Evolutionary conservation across 2,113 vertebrate species (phyloP), one percentile per base, ranked within the genome.

Genomic region (Cryptotis parvus): DNA sequence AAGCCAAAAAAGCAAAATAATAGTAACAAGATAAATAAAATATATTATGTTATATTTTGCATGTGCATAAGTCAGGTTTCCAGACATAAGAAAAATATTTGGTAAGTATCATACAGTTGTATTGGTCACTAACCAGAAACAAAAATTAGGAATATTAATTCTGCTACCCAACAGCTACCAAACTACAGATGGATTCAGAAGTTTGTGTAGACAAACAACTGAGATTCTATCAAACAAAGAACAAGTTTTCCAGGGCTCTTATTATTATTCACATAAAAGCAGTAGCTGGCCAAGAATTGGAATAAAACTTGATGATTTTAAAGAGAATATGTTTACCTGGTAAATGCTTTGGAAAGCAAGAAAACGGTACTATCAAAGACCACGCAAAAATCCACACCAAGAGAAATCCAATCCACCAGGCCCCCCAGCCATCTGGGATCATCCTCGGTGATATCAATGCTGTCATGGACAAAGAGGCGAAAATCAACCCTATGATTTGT

Each of bases 381-480:
- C 98, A 98, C 33, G 97, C 45, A 41, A 94, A 45, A 45, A 98
- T 18, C 93, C 97, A 97, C 18, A 96, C 95, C n/a, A 95, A 37
- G 88, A 98, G 85, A 97, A 98, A 98, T 83, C 96, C 97, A 95
- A 98, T 98, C 98, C 98, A 98, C 98, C 98, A 98, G 2, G 98
- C 98, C 45, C 98, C 98, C 98, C 94, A 98, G 96, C 98, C 98
- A 98, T 14, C 98, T 96, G 5, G 98, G 97, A 76, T 98, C 98
- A 95, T 97, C 95, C 85, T 95, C 96, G 72, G 95, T 89, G 74
- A 98, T 55, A 31, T 90, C 61, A 43, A 41, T 10, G 72, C 89
- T 89, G 52, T 6, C 1, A 96, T 66, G 70, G 61, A 86, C 95
- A 97, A 94, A 87, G 76, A 43, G 78, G 63, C 14, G 70, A 82